Evolutionary conservation across 2,113 vertebrate genomes (phyloP).

Genomic region (Gobiocypris rarus): DNA sequence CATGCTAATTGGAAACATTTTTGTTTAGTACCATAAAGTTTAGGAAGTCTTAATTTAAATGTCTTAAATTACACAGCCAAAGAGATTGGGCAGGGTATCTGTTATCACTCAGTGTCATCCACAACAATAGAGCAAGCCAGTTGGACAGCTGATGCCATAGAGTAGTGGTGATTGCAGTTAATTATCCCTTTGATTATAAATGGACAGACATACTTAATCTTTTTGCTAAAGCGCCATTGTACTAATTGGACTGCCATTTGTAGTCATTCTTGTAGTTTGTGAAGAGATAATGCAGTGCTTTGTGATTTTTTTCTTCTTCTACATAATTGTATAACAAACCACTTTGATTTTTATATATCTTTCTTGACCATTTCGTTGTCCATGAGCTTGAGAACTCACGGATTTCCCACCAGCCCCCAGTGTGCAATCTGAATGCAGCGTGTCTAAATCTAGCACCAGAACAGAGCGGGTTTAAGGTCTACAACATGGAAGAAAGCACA

Average conservation of each 20-base stretch:
- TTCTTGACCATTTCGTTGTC: background rate
- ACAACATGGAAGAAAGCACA: too few relatives aligned
- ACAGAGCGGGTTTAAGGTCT: too few relatives aligned
- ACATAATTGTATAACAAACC: background rate
- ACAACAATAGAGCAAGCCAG: background rate
- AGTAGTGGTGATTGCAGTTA: background rate
- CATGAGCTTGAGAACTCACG: background rate
- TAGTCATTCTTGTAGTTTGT: background rate
- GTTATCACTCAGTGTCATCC: background rate
- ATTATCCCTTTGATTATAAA: conserved; percentile 4
- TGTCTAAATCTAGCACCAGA: too few relatives aligned
- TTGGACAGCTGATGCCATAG: conserved; percentile 4
- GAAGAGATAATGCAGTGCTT: background rate
- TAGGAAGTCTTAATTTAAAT: conserved; percentile 12
- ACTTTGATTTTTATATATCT: background rate
- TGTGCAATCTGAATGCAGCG: too few relatives aligned
- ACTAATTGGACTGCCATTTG: background rate
- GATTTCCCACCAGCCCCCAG: too few relatives aligned
- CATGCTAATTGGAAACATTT: background rate
- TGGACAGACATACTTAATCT: background rate
- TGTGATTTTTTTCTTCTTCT: background rate
- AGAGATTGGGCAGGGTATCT: background rate
- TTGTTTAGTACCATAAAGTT: background rate
- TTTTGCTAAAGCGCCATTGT: background rate
- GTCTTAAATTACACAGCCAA: background rate